Conservation (phyloP, 2,113 vertebrate genomes). For the Struthio camelus region DNA sequence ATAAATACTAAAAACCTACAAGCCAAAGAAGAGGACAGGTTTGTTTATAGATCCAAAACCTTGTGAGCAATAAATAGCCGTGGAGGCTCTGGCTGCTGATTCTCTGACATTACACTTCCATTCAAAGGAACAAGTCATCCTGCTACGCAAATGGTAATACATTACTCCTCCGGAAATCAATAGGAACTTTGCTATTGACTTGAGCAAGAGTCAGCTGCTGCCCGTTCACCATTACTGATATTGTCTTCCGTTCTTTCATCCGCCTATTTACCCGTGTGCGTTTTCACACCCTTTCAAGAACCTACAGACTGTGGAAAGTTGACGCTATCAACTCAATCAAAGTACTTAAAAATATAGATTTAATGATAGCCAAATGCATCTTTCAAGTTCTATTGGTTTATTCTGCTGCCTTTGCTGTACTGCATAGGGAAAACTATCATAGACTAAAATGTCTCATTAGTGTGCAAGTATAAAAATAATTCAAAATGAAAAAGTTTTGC, state of each 20-base stretch:
- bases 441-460: not conserved
- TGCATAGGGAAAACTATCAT: not conserved
- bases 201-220: not conserved
- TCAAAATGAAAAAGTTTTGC: not conserved
- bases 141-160: not conserved
- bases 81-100: not conserved
- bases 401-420: not conserved
- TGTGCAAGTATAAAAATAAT: not conserved
- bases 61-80: not conserved
- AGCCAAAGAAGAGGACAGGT: not conserved
- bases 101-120: not conserved
- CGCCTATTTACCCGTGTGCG: not conserved
- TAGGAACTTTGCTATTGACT: not conserved
- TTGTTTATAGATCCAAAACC: not conserved
- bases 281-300: not conserved
- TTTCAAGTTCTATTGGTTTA: not conserved
- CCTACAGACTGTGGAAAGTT: not conserved
- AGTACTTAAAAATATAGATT: not conserved
- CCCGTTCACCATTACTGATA: not conserved
- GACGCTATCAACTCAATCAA: not conserved
- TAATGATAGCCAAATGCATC: not conserved
- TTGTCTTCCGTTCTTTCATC: not conserved
- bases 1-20: not conserved
- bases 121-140: not conserved
- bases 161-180: not conserved